Evolutionary conservation across 2,113 vertebrate genomes (phyloP).

Genomic region (Empidonax alnorum): DNA sequence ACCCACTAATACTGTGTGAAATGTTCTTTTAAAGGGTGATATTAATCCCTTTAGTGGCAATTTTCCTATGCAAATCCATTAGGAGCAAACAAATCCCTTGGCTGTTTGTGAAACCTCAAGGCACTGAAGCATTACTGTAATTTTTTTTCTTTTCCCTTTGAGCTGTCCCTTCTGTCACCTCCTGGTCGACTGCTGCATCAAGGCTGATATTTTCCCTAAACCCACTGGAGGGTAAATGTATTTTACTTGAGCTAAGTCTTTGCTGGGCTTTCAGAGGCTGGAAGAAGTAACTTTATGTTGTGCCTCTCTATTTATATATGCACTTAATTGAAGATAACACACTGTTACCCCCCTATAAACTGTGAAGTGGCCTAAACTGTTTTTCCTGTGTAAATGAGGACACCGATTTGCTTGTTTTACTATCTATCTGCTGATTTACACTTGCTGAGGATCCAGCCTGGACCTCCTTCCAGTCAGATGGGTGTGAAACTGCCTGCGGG

Average conservation of each 20-base stretch:
- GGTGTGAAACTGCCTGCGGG: slow-evolving; percentile 35
- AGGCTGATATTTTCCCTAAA: background rate
- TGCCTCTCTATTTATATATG: background rate
- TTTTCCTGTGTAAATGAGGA: background rate
- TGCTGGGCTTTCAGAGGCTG: background rate
- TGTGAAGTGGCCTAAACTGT: background rate
- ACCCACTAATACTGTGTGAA: background rate
- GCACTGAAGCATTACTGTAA: background rate
- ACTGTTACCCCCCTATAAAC: background rate
- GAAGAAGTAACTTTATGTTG: background rate
- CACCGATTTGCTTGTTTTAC: background rate
- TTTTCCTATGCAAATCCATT: background rate
- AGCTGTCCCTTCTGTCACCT: background rate
- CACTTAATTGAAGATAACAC: background rate
- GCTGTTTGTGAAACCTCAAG: background rate
- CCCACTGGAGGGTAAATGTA: background rate
- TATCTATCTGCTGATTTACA: background rate
- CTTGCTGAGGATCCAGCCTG: slow-evolving; percentile 56
- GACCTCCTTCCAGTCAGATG: slow-evolving; percentile 30
- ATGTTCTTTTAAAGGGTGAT: background rate
- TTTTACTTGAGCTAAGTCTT: background rate
- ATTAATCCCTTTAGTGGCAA: background rate
- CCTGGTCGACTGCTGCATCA: background rate
- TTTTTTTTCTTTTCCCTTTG: background rate
- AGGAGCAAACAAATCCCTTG: background rate